A percentile compares a stretch with the other conserved stretches of the same genome.
phyloP scores from a whole-genome alignment of 2,113 vertebrate species.

The Lepisosteus osseus region DNA sequence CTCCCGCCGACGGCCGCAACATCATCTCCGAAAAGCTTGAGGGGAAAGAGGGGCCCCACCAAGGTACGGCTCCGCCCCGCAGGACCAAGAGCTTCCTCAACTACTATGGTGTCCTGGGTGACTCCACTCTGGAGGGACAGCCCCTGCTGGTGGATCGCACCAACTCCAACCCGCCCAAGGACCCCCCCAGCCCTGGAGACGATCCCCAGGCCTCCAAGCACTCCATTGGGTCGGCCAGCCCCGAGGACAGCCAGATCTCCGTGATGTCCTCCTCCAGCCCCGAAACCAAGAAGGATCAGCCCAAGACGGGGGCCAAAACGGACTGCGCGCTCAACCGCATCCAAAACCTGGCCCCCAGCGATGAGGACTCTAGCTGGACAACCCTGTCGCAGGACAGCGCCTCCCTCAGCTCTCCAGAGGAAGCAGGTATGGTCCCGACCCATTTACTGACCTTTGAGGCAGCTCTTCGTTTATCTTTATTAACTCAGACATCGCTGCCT shows the following conservation, averaged over 20 bases:
- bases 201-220: constrained; percentile 56
- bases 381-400: constrained; percentile 92
- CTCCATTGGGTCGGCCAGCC: constrained; percentile 55
- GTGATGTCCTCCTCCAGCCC: constrained; percentile 75
- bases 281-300: constrained; percentile 81
- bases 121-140: constrained; percentile 61
- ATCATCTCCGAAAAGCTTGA: constrained; percentile 82
- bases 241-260: constrained; percentile 73
- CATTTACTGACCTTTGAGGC: no score
- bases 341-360: constrained; percentile 87
- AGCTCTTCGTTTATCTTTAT: no score
- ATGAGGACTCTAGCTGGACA: constrained; percentile 98
- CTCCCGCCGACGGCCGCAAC: constrained; percentile 50
- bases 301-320: constrained; percentile 83
- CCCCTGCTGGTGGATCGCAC: constrained; percentile 47
- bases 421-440: constrained; percentile 70
- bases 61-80: constrained; percentile 59
- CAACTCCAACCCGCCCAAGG: constrained; percentile 51
- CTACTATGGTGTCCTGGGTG: constrained; percentile 81
- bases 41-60: constrained; percentile 56
- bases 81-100: constrained; percentile 93
- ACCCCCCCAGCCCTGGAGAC: constrained; percentile 46
- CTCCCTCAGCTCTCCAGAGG: constrained; percentile 78
- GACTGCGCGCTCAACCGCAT: constrained; percentile 79
- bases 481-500: no score